phyloP scores from a whole-genome alignment of 2,797 vertebrate species.

The Myotis daubentonii region DNA sequence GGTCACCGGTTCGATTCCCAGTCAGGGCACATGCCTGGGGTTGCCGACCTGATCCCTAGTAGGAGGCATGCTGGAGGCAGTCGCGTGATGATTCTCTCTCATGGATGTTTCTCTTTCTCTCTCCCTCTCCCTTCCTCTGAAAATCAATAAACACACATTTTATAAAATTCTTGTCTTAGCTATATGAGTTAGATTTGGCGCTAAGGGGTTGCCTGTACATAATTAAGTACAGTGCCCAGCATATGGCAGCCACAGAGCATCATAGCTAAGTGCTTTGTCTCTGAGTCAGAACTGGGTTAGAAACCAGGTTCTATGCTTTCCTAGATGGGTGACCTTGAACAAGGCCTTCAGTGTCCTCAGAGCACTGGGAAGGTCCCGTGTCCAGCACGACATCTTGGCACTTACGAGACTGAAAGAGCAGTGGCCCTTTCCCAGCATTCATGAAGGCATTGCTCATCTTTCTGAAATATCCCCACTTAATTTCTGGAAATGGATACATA shows the following conservation, averaged over 20 bases:
- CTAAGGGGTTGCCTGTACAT: background rate
- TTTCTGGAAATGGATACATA: background rate
- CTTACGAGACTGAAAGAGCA: background rate
- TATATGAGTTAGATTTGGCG: background rate
- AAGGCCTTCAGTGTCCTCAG: background rate
- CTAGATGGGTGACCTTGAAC: background rate
- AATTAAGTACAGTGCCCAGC: background rate
- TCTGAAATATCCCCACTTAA: slow-evolving; percentile 32
- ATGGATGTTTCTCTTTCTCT: no score
- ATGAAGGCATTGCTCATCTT: background rate
- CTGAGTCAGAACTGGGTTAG: background rate
- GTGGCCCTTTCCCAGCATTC: background rate
- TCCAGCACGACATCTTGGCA: background rate
- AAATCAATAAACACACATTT: no score
- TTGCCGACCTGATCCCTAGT: no score
- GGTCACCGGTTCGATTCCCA: no score
- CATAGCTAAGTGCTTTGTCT: background rate
- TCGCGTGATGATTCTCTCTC: no score
- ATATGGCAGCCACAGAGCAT: background rate
- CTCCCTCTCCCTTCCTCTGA: no score
- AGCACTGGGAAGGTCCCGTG: accelerated
- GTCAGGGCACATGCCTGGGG: no score
- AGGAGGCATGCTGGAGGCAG: no score
- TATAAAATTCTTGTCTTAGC: background rate
- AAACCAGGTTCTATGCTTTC: background rate